A percentile compares a stretch with the other conserved stretches of the same genome.
Evolutionary conservation across 2,888 invertebrate genomes (phyloP).

Genomic region (Odontomyia ornata): DNA sequence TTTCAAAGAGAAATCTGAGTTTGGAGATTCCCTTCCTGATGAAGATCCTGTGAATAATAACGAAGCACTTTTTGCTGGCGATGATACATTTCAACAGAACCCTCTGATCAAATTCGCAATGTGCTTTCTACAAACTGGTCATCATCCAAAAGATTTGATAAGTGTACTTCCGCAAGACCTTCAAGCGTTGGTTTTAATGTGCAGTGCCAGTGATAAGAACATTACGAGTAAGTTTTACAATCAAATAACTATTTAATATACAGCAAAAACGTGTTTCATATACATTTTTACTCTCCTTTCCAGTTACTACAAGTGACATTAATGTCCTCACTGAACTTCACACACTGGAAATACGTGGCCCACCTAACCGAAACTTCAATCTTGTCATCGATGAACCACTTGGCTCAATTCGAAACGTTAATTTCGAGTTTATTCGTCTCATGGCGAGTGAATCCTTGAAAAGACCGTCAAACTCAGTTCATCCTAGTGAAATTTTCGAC

Average conservation of each 20-base stretch:
- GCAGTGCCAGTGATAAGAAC: slow-evolving; percentile 64
- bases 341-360: slow-evolving; percentile 71
- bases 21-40: neutral
- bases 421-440: slow-evolving; percentile 66
- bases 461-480: slow-evolving; percentile 57
- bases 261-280: too few species aligned
- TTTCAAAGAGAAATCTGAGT: slow-evolving; percentile 10
- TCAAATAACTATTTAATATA: neutral
- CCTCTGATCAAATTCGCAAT: slow-evolving; percentile 66
- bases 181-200: slow-evolving; percentile 68
- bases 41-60: slow-evolving; percentile 54
- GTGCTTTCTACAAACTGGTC: slow-evolving; percentile 67
- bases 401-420: slow-evolving; percentile 65
- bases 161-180: slow-evolving; percentile 65
- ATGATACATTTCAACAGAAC: slow-evolving; percentile 61
- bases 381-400: slow-evolving; percentile 66
- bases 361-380: slow-evolving; percentile 63
- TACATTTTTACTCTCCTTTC: slow-evolving; percentile 3
- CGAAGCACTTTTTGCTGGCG: slow-evolving; percentile 58
- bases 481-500: slow-evolving; percentile 61
- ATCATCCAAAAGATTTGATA: slow-evolving; percentile 62
- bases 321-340: slow-evolving; percentile 64
- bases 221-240: slow-evolving; percentile 56
- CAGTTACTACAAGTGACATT: slow-evolving; percentile 61
- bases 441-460: slow-evolving; percentile 62